Evolutionary conservation across 1,140 invertebrate genomes (phyloP), one percentile per base, ranked within the genome.

Genomic region (Hesperophylax magnus): DNA sequence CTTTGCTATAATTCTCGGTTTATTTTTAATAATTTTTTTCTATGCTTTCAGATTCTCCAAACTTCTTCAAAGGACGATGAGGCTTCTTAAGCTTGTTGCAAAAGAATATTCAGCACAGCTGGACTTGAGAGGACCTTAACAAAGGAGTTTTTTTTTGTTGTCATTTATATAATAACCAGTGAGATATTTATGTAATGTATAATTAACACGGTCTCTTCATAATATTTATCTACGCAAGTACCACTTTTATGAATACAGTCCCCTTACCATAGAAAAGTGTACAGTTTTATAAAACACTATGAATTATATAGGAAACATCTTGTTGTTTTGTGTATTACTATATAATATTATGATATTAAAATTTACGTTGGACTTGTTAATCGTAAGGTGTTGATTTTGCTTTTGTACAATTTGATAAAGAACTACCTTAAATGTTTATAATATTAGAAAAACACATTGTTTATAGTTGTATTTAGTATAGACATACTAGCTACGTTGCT

Each of bases 281-380:
- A 72, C 69, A 52, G 63, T 67, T 67, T 67, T 67, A 31, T 67
- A 67, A 34, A 18, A 15, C 63, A 67, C 24, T 67, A 67, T 39
- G 63, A 39, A 67, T 67, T 27, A 34, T 67, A 67, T 67, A 67
- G 34, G 39, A 27, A 67, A 39, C 24, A n/a, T 39, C 34, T 67
- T 18, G 63, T 67, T 67, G 63, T 67, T 67, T 67, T 67, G n/a
- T 67, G 63, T 67, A 67, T 67, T 39, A 67, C 31, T 67, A 67
- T 67, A 67, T 31, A 67, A 47, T 34, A 67, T 27, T 34, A 67
- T 67, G 24, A 67, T 67, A 67, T 67, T 67, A 67, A 67, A 67
- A 65, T 65, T 20, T 67, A 67, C 31, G 17, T 67, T 67, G 22
- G 34, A 67, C n/a, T 3, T 67, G 63, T 67, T 67, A 67, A 61